These are phyloP conservation scores for Andrena hattorfiana DNA, from an alignment of 2,888 invertebrate species.

Conservation along the genomic window DNA sequence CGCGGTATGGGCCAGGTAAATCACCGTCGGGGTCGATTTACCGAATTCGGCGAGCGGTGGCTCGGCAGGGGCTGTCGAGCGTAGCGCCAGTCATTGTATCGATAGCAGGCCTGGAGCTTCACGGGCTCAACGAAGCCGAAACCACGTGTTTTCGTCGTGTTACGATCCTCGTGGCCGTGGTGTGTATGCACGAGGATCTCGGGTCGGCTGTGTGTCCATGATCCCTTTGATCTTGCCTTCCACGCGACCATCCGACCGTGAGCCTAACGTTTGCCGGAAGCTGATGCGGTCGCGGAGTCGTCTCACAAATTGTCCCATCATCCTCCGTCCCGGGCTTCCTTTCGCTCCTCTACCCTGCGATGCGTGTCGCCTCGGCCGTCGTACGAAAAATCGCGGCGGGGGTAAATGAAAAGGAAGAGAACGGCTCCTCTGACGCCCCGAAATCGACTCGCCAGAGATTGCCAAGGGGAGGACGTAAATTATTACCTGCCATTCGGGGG, in stretches of 20 bases:
- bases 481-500: slow-evolving; percentile 34
- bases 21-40: slow-evolving; percentile 39
- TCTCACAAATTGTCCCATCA: slow-evolving; percentile 62
- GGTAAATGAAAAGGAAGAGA: slow-evolving; percentile 55
- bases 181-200: slow-evolving; percentile 15
- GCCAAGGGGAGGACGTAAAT: slow-evolving; percentile 27
- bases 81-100: slow-evolving; percentile 62
- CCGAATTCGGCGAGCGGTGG: slow-evolving; percentile 46
- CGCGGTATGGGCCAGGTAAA: slow-evolving; percentile 25
- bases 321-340: slow-evolving; percentile 51
- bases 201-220: slow-evolving; percentile 8
- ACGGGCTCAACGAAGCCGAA: slow-evolving; percentile 57
- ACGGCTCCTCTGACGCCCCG: slow-evolving; percentile 43
- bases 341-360: slow-evolving; percentile 22
- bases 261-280: slow-evolving; percentile 62
- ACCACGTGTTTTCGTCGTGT: slow-evolving; percentile 63
- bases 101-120: slow-evolving; percentile 29
- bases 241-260: slow-evolving; percentile 61
- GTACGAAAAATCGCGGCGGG: slow-evolving; percentile 17
- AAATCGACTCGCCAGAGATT: slow-evolving; percentile 6
- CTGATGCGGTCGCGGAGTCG: slow-evolving; percentile 49
- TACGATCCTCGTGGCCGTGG: slow-evolving; percentile 17
- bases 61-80: slow-evolving; percentile 35
- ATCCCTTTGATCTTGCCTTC: slow-evolving; percentile 66
- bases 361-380: slow-evolving; percentile 28